Base-by-base conservation (phyloP, 1,140 invertebrate genomes). In the Epicauta chinensis region DNA sequence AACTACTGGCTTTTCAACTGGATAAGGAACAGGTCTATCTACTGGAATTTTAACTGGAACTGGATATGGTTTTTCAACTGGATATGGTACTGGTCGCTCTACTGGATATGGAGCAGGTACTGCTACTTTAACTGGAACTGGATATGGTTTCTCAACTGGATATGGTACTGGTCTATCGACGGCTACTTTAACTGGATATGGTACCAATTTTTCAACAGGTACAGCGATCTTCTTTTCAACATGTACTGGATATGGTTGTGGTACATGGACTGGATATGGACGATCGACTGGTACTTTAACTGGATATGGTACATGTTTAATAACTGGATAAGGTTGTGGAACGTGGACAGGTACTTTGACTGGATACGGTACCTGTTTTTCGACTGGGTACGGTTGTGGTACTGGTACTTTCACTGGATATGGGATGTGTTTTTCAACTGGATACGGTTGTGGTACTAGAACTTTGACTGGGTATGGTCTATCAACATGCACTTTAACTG, bases 371-470 rank as follows among this genome's bases (percentile, higher is more conserved):
- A 79, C 71, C 17, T 75, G 79, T 55, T 82, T 84, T 61, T 82
- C 80, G 16, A 87, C 84, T 31, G 83, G 82, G 69, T 84, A 84
- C 2, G 84, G 84, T 59, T 80, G 80, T 58, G 84, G 84, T 48
- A 86, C 83, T 57, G 74, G 79, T 31, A 87, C 83, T 71, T 81
- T 82, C 6, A 85, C 78, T 5, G 84, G 82, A 54, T 74, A 74
- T 34, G 71, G 82, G 11, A 84, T 71, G 65, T 79, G 80, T 56
- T 82, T 83, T 40, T 84, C 76, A 2, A 82, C 80, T 29, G 79
- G 78, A 66, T 82, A 81, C 55, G 80, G 76, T 61, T 76, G 72
- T 42, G 75, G 75, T 31, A 77, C 72, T 16, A 75, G 66, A 35
- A 75, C 72, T 36, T 82, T 82, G 78, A 46, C 83, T 78, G 81